Conservation (phyloP, 2,797 vertebrate species). For the Eulemur rubriventer region DNA sequence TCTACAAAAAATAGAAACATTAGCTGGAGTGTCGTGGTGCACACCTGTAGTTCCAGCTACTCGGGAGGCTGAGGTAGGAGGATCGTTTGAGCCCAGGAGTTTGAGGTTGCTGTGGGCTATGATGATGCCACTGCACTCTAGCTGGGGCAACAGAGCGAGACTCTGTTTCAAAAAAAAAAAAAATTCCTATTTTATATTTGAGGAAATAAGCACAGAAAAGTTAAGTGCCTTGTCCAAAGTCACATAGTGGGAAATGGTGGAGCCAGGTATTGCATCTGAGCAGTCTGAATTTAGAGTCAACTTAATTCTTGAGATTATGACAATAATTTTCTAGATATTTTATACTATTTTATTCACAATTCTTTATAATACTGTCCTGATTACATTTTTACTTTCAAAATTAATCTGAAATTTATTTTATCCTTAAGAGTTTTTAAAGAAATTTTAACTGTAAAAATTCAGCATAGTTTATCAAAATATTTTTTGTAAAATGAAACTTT, state of each 20-base stretch:
- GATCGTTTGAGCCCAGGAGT: no score
- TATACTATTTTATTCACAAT: neutral
- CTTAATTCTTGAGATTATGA: neutral
- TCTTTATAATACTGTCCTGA: neutral
- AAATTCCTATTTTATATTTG: no score
- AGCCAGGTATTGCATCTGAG: neutral
- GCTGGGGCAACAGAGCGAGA: no score
- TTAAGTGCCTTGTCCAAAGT: neutral
- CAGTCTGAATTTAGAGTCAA: neutral
- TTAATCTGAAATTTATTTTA: constrained; percentile 31
- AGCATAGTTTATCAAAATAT: constrained; percentile 45
- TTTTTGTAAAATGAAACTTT: constrained; percentile 84
- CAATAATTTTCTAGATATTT: neutral
- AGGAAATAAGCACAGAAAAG: no score
- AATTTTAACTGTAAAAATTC: constrained; percentile 72
- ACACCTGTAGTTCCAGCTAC: no score
- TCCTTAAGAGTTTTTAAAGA: neutral
- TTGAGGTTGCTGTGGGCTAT: no score
- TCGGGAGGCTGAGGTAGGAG: no score
- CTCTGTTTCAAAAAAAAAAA: no score
- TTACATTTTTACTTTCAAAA: neutral
- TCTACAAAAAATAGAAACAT: no score
- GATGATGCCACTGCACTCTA: no score
- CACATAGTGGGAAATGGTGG: neutral
- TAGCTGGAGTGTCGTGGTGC: no score